phyloP scores from a whole-genome alignment of 1,140 invertebrate species.

The Marisa cornuarietis region DNA sequence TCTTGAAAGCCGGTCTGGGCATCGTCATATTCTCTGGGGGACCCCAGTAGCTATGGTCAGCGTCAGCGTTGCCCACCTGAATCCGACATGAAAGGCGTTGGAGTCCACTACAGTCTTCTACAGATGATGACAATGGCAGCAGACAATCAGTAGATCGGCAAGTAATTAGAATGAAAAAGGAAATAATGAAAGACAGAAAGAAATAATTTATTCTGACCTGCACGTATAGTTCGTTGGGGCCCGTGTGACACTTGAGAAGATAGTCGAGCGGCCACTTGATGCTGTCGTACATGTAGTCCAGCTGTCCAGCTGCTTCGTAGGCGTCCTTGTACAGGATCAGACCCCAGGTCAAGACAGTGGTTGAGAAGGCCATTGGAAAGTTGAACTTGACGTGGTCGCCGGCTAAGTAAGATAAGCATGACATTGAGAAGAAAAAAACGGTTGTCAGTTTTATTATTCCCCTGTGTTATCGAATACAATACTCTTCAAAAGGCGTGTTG shows the following conservation, averaged over 20 bases:
- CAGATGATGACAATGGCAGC: no score
- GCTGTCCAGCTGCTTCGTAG: slow-evolving; percentile 56
- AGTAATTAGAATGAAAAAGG: no score
- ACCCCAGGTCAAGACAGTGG: not conserved
- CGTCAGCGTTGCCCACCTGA: slow-evolving; percentile 55
- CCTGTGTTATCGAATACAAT: no score
- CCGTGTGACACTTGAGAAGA: not conserved
- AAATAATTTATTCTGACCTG: not conserved
- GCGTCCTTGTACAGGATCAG: slow-evolving; percentile 70
- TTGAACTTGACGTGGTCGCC: not conserved
- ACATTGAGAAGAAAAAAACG: no score
- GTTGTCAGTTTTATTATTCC: not conserved
- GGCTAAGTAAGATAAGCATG: not conserved
- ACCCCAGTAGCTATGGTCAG: slow-evolving; percentile 44
- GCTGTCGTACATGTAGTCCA: slow-evolving; percentile 8
- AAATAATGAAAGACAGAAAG: no score
- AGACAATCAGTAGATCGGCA: no score
- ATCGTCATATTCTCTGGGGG: slow-evolving; percentile 70
- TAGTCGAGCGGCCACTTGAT: slow-evolving; percentile 22
- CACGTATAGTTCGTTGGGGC: slow-evolving; percentile 15
- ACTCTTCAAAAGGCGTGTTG: no score
- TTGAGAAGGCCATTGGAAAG: not conserved
- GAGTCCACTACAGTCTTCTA: no score
- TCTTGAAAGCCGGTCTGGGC: slow-evolving; percentile 72
- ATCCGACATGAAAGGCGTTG: not conserved